Percentiles rank a stretch among this genome's conserved stretches.
phyloP scores from a whole-genome alignment of 2,113 vertebrate genomes.

The Sceloporus undulatus region DNA sequence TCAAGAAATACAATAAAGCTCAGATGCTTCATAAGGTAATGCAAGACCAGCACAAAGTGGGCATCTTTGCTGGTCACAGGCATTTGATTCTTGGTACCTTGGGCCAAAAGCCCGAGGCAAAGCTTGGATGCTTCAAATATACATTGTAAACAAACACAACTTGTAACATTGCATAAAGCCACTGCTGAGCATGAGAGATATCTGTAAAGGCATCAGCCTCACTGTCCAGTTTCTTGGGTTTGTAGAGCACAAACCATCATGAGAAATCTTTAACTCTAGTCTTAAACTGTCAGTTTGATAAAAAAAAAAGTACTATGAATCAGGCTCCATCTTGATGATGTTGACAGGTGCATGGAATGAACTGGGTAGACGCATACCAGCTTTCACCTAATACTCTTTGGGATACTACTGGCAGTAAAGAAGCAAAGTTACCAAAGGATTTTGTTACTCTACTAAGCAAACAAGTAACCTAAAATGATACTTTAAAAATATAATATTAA shows the following conservation, averaged over 20 bases:
- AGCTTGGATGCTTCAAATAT: no score
- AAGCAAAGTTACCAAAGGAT: background rate
- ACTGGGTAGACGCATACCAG: background rate
- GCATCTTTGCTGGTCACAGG: no score
- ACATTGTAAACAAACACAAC: no score
- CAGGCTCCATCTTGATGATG: background rate
- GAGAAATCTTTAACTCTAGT: background rate
- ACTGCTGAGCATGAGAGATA: no score
- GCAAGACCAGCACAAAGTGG: no score
- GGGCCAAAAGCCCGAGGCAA: no score
- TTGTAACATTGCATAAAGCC: no score
- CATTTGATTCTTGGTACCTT: no score
- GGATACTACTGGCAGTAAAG: background rate
- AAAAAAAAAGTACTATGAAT: background rate
- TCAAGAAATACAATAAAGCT: no score
- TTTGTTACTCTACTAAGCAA: background rate
- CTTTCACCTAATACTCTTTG: background rate
- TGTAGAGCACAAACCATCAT: background rate
- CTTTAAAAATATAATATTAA: background rate
- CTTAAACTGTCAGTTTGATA: background rate
- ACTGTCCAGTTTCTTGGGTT: background rate
- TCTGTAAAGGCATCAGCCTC: no score
- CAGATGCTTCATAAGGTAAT: no score
- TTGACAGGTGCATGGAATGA: background rate
- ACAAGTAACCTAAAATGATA: background rate